Percentiles rank a stretch among this genome's conserved stretches.
phyloP scores from a whole-genome alignment of 1,140 invertebrate species.

The Apocrypta bakeri region DNA sequence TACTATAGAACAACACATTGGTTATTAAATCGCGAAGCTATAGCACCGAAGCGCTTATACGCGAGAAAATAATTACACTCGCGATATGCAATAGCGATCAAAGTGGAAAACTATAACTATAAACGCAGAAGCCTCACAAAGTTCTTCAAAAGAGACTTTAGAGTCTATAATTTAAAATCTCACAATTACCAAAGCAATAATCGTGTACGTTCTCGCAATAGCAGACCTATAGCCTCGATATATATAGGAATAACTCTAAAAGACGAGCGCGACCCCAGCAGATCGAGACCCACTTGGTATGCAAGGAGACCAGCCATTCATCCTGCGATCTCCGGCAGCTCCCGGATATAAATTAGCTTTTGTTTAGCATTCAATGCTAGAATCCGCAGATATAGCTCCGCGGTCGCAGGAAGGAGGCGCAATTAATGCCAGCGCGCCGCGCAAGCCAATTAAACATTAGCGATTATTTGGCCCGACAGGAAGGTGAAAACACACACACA shows the following conservation, averaged over 20 bases:
- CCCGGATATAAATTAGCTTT: conserved; percentile 76
- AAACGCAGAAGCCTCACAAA: too few species aligned
- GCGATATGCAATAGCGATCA: too few species aligned
- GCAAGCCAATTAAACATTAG: conserved; percentile 70
- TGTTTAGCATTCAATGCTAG: conserved; percentile 75
- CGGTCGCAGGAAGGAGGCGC: conserved; percentile 58
- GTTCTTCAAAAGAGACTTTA: too few species aligned
- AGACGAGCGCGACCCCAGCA: not conserved
- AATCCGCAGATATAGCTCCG: conserved; percentile 55
- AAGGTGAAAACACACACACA: conserved; percentile 27
- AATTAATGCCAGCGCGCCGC: conserved; percentile 69
- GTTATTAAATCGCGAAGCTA: not conserved
- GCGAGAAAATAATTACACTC: not conserved
- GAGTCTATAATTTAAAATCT: too few species aligned
- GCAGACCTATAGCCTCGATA: too few species aligned
- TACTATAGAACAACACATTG: not conserved
- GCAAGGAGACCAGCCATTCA: conserved; percentile 73
- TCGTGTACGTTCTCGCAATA: too few species aligned
- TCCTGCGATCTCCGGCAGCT: conserved; percentile 72
- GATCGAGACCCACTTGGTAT: conserved; percentile 66
- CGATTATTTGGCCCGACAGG: conserved; percentile 49
- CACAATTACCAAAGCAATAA: too few species aligned
- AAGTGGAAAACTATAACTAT: too few species aligned
- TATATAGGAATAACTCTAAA: too few species aligned
- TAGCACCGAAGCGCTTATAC: not conserved